Conservation (phyloP, 2,797 vertebrate genomes). For the Trematomus bernacchii region DNA sequence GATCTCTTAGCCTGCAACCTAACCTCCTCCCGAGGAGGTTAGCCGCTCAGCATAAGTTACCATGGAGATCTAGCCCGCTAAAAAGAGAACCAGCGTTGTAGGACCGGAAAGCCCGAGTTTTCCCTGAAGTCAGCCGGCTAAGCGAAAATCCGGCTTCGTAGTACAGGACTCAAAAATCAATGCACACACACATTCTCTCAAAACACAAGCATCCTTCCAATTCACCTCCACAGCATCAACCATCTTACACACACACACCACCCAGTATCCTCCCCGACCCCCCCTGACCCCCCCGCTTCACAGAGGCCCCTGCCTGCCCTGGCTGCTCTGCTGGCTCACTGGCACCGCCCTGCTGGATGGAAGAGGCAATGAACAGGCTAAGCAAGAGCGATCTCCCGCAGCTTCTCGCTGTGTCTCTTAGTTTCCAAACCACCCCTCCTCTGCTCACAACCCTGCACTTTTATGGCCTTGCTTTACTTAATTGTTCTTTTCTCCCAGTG, state of each 20-base stretch:
- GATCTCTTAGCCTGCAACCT: no score
- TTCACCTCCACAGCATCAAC: conserved; percentile 56
- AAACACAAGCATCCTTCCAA: conserved; percentile 24
- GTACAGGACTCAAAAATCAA: no score
- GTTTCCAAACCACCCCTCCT: conserved; percentile 57
- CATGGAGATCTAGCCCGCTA: no score
- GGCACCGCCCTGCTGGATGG: conserved; percentile 86
- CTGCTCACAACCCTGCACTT: conserved; percentile 61
- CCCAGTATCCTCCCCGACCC: conserved; percentile 40
- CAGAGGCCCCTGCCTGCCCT: conserved; percentile 85
- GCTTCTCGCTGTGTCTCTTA: conserved; percentile 72
- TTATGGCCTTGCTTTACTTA: conserved; percentile 50
- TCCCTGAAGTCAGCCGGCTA: no score
- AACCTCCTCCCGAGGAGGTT: no score
- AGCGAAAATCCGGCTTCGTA: no score
- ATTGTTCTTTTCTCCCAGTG: conserved; percentile 39
- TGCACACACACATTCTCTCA: conserved; percentile 77
- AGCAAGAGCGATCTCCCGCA: conserved; percentile 80
- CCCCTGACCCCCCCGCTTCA: conserved; percentile 77
- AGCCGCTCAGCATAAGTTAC: no score
- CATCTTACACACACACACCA: conserved; percentile 50
- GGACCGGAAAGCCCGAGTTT: no score
- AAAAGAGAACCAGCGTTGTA: no score
- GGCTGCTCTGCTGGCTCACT: conserved; percentile 87
- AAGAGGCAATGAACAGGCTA: conserved; percentile 89